These are phyloP conservation scores for Petrocephalus sullivani DNA, from an alignment of 2,797 vertebrate species.

Conservation along the genomic window DNA sequence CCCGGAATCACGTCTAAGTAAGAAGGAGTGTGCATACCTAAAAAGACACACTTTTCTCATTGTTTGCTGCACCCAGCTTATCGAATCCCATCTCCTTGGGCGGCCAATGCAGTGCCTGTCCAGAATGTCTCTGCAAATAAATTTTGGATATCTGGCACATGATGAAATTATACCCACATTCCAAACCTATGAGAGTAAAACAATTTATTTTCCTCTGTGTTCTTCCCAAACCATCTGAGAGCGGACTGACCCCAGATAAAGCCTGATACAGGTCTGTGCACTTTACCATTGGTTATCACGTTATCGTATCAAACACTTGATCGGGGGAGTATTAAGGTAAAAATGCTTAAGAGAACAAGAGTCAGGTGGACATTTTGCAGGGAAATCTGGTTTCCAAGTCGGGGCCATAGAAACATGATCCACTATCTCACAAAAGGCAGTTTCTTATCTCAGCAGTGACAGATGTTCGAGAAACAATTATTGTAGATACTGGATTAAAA, in stretches of 20 bases:
- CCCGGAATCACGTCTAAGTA: neutral
- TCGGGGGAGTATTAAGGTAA: neutral
- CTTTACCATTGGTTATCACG: neutral
- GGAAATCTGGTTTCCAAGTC: neutral
- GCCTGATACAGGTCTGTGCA: neutral
- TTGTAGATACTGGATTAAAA: neutral
- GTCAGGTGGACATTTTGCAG: neutral
- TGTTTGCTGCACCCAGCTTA: neutral
- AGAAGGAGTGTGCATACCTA: neutral
- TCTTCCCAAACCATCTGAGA: neutral
- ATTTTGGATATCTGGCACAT: neutral
- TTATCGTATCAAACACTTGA: neutral
- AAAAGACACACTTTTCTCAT: neutral
- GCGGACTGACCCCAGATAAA: neutral
- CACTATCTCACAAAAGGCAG: neutral
- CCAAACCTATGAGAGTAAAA: slow-evolving; percentile 12
- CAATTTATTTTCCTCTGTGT: neutral
- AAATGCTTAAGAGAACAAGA: neutral
- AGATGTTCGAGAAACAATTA: neutral
- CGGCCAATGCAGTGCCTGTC: neutral
- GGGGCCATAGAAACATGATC: neutral
- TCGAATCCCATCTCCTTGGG: neutral
- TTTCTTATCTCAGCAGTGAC: neutral
- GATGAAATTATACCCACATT: neutral
- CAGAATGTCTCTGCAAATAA: neutral